Conservation (phyloP, 2,888 invertebrate species). For the Nasonovia ribisnigri region DNA sequence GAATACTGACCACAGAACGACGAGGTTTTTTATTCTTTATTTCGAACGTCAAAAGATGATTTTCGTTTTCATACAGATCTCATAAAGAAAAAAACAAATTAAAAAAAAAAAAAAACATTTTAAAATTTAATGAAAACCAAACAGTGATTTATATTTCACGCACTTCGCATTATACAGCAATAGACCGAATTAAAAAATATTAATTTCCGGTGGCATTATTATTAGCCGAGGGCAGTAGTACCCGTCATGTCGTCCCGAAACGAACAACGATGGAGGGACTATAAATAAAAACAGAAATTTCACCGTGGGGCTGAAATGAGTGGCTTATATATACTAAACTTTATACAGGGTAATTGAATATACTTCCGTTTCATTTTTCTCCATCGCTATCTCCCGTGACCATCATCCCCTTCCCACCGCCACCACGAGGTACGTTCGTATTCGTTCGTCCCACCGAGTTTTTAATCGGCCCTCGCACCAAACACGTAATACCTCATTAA, state of each 20-base stretch:
- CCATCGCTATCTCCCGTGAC: constrained; percentile 35
- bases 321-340: not conserved
- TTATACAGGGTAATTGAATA: constrained; percentile 49
- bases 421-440: not conserved
- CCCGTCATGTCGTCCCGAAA: not conserved
- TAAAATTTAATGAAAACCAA: constrained; percentile 39
- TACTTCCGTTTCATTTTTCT: constrained; percentile 52
- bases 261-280: not conserved
- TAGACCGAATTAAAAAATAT: constrained; percentile 51
- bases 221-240: constrained; percentile 27
- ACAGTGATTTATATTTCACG: constrained; percentile 31
- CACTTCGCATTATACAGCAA: not conserved
- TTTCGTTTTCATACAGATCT: not conserved
- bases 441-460: not conserved
- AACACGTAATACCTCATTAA: constrained; percentile 59
- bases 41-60: not conserved
- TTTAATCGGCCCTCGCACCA: constrained; percentile 40
- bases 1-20: not conserved
- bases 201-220: constrained; percentile 43
- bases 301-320: constrained; percentile 10
- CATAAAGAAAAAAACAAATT: too few species aligned
- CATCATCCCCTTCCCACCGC: not conserved
- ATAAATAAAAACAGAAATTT: constrained; percentile 36
- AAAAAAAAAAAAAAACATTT: not conserved
- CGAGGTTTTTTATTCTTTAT: not conserved